Evolutionary conservation across 1,140 invertebrate species (phyloP).

Genomic region (Procambarus virginalis): DNA sequence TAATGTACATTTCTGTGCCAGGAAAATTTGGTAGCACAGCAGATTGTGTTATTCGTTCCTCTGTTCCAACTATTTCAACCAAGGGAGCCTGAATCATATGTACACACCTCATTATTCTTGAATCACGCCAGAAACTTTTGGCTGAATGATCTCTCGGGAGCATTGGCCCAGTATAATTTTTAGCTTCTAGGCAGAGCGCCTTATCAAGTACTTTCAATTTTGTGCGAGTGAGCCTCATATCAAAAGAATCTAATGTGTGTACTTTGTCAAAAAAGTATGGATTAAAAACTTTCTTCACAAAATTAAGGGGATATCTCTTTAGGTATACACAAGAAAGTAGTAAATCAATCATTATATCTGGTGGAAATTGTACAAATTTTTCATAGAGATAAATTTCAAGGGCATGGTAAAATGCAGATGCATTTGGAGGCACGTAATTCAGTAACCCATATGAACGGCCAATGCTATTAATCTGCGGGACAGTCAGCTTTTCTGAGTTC

Average conservation of each 20-base stretch:
- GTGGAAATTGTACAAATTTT: conserved; percentile 79
- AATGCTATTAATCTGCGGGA: conserved; percentile 78
- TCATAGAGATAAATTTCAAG: conserved; percentile 78
- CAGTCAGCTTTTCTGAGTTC: conserved; percentile 76
- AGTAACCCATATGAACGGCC: conserved; percentile 80
- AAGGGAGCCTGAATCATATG: conserved; percentile 76
- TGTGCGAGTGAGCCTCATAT: conserved; percentile 72
- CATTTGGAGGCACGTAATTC: conserved; percentile 78
- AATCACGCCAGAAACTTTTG: conserved; percentile 76
- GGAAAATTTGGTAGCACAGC: conserved; percentile 78
- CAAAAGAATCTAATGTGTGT: conserved; percentile 73
- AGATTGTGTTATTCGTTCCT: conserved; percentile 75
- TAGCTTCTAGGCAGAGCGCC: conserved; percentile 80
- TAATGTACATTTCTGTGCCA: conserved; percentile 78
- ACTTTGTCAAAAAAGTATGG: conserved; percentile 80
- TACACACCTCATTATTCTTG: conserved; percentile 76
- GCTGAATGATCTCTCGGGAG: conserved; percentile 77
- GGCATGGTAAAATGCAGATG: conserved; percentile 78
- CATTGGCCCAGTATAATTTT: conserved; percentile 78
- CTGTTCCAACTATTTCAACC: conserved; percentile 73
- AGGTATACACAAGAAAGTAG: conserved; percentile 81
- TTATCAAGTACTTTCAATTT: conserved; percentile 81
- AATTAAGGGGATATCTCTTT: conserved; percentile 80
- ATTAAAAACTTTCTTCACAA: conserved; percentile 80
- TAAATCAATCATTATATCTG: conserved; percentile 79